Conservation (phyloP, 1,140 invertebrate genomes). For the Asbolus verrucosus region DNA sequence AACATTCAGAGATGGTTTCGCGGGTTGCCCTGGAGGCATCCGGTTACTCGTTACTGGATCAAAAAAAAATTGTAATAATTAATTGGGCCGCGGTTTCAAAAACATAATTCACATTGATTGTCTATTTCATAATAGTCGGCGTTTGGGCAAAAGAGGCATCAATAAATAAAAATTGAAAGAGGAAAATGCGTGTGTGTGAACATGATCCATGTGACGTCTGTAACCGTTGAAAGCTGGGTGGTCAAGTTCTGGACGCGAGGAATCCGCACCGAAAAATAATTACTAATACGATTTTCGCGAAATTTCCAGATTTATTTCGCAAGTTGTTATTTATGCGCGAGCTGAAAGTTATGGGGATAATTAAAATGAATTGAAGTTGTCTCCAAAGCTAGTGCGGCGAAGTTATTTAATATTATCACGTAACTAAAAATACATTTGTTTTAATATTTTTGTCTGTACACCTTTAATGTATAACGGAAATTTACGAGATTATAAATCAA, state of each 20-base stretch:
- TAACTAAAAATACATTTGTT: conserved; percentile 55
- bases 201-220: conserved; percentile 50
- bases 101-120: conserved; percentile 22
- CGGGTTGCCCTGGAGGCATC: too few species aligned
- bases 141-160: neutral
- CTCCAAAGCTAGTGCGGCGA: conserved; percentile 1
- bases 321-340: too few species aligned
- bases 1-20: too few species aligned
- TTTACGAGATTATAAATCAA: conserved; percentile 62
- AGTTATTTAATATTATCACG: conserved; percentile 44
- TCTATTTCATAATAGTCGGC: conserved; percentile 25
- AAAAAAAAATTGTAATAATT: too few species aligned
- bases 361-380: conserved; percentile 15
- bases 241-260: conserved; percentile 31
- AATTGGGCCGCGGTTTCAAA: conserved; percentile 1
- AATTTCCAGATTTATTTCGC: too few species aligned
- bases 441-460: conserved; percentile 57
- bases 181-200: conserved; percentile 49
- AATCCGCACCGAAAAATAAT: neutral
- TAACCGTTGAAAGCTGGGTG: conserved; percentile 46
- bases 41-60: too few species aligned
- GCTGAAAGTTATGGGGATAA: neutral
- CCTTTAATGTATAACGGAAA: conserved; percentile 61
- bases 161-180: conserved; percentile 36
- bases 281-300: too few species aligned